Percentiles rank a stretch among this genome's conserved stretches.
Evolutionary conservation across 2,797 vertebrate species (phyloP).

Genomic region (Cyclura pinguis): DNA sequence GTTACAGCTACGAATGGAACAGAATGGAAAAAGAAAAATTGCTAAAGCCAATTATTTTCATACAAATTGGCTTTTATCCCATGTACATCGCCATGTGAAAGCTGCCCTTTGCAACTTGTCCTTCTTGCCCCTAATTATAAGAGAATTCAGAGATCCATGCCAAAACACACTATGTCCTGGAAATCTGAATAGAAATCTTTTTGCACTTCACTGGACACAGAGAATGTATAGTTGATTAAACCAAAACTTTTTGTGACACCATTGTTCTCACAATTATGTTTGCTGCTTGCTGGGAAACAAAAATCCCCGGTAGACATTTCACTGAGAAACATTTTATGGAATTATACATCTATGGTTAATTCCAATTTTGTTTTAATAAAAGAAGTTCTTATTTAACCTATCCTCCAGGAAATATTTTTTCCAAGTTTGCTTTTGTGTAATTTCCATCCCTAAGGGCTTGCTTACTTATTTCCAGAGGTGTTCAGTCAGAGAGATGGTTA

Average conservation of each 20-base stretch:
- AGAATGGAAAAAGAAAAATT: not conserved
- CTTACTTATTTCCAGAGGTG: not conserved
- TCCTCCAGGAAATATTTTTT: not conserved
- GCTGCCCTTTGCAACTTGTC: conserved; percentile 18
- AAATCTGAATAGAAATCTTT: conserved; percentile 45
- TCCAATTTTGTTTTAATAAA: not conserved
- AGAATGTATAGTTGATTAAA: conserved; percentile 41
- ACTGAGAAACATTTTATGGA: not conserved
- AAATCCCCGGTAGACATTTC: conserved; percentile 36
- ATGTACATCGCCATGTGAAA: conserved; percentile 41
- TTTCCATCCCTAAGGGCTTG: not conserved
- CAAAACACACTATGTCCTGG: conserved; percentile 20
- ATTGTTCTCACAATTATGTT: conserved; percentile 27
- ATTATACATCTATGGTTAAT: not conserved
- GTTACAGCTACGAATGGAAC: not conserved
- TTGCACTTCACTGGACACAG: conserved; percentile 27
- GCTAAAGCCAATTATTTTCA: conserved; percentile 25
- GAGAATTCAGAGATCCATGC: conserved; percentile 35
- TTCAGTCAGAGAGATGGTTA: not conserved
- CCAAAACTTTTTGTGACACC: conserved; percentile 21
- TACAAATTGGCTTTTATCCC: conserved; percentile 55
- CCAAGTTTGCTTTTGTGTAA: not conserved
- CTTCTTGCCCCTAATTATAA: conserved; percentile 36
- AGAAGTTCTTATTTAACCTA: not conserved
- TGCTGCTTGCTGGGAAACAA: conserved; percentile 39